phyloP scores from a whole-genome alignment of 2,113 vertebrate genomes.

The Ariopsis seemanni region DNA sequence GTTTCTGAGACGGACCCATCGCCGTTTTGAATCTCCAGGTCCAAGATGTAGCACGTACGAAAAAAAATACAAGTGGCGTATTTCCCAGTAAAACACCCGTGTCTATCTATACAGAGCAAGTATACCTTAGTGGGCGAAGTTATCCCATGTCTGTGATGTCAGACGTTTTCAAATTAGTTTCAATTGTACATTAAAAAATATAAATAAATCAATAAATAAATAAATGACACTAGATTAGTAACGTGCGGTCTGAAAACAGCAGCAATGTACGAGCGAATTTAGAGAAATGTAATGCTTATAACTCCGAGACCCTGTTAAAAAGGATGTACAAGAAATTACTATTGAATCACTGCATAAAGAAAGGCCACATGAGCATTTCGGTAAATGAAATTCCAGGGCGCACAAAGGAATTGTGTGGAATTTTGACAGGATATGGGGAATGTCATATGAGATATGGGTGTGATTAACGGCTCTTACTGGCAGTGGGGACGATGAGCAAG shows the following conservation, averaged over 20 bases:
- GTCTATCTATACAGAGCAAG: too few species aligned
- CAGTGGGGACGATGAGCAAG: constrained; percentile 93
- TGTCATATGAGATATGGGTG: neutral
- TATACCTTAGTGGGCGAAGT: neutral
- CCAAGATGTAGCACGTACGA: too few species aligned
- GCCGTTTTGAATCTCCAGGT: too few species aligned
- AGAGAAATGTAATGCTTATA: too few species aligned
- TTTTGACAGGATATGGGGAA: too few species aligned
- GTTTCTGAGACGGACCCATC: too few species aligned
- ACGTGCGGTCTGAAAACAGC: neutral
- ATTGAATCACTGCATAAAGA: neutral
- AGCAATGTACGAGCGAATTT: too few species aligned
- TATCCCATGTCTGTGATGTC: neutral
- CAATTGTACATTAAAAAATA: neutral
- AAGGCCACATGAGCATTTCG: neutral
- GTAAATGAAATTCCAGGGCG: neutral
- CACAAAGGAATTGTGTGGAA: neutral
- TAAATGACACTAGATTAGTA: neutral
- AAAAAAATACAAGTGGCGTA: too few species aligned
- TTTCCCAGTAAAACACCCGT: too few species aligned
- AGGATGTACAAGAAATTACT: neutral
- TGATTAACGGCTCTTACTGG: constrained; percentile 72
- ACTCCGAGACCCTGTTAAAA: neutral
- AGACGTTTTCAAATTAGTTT: neutral
- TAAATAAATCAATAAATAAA: neutral